These are phyloP conservation scores for Mergus octosetaceus DNA, from an alignment of 2,797 vertebrate species.

Conservation along the genomic window DNA sequence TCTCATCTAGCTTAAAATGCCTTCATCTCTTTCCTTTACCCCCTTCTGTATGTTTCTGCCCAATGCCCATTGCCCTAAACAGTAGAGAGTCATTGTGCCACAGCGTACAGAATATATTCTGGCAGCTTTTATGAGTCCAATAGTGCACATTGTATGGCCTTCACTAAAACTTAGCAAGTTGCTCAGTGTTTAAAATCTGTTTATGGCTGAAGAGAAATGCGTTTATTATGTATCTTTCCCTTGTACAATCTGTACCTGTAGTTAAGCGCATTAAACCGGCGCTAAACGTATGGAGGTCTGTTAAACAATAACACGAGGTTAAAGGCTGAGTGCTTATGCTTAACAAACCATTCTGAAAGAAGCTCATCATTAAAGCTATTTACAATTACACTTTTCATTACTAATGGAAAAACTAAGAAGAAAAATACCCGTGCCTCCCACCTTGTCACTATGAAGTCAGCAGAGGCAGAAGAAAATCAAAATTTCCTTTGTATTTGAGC, in stretches of 20 bases:
- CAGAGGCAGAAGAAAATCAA: conserved; percentile 11
- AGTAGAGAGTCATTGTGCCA: not conserved
- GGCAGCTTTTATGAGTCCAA: not conserved
- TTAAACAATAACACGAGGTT: not conserved
- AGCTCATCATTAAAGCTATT: not conserved
- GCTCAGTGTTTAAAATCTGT: not conserved
- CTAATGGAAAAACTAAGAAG: conserved; percentile 5
- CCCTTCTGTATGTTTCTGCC: not conserved
- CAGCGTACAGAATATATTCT: not conserved
- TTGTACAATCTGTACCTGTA: not conserved
- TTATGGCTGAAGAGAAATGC: not conserved
- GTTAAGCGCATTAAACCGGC: not conserved
- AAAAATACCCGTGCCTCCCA: not conserved
- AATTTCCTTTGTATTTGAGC: not conserved
- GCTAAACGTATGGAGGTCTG: not conserved
- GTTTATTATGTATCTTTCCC: not conserved
- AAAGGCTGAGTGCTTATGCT: conserved; percentile 6
- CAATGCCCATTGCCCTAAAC: not conserved
- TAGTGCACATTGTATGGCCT: not conserved
- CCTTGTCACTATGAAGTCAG: conserved; percentile 21
- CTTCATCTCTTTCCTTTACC: not conserved
- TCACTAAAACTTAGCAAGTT: not conserved
- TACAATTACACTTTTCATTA: conserved; percentile 29
- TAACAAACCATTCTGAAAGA: conserved; percentile 17
- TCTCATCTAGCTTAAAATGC: not conserved